These are phyloP conservation scores for Ciconia boyciana DNA, from an alignment of 2,113 vertebrate genomes.

Conservation along the genomic window DNA sequence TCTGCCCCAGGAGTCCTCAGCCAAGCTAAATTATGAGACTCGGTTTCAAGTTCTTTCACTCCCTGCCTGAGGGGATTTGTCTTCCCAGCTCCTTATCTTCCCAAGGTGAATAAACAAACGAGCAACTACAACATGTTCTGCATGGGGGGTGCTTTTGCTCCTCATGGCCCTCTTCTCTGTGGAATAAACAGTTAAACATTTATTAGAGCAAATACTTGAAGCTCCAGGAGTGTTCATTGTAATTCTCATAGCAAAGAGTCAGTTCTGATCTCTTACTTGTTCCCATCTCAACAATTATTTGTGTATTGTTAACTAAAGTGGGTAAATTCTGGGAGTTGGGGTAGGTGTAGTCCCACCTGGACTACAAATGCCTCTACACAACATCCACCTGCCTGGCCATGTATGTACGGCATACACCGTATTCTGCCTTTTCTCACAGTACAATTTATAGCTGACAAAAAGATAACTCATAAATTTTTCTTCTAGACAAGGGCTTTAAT, in stretches of 20 bases:
- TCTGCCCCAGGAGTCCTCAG: background rate
- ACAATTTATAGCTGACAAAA: background rate
- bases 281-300: background rate
- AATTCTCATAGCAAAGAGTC: background rate
- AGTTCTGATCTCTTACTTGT: background rate
- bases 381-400: background rate
- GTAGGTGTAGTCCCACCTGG: background rate
- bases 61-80: background rate
- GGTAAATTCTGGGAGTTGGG: background rate
- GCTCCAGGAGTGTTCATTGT: background rate
- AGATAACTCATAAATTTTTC: background rate
- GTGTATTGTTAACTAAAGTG: background rate
- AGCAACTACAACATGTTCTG: background rate
- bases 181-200: background rate
- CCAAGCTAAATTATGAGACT: background rate
- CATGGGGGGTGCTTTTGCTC: background rate
- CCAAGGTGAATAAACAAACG: conserved; percentile 30
- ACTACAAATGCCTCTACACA: background rate
- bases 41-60: background rate
- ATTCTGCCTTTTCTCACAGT: background rate
- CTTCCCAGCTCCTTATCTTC: conserved; percentile 13
- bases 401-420: accelerated
- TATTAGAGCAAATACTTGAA: background rate
- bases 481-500: background rate
- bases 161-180: background rate